phyloP scores from a whole-genome alignment of 1,140 invertebrate genomes.

The Orius insidiosus region DNA sequence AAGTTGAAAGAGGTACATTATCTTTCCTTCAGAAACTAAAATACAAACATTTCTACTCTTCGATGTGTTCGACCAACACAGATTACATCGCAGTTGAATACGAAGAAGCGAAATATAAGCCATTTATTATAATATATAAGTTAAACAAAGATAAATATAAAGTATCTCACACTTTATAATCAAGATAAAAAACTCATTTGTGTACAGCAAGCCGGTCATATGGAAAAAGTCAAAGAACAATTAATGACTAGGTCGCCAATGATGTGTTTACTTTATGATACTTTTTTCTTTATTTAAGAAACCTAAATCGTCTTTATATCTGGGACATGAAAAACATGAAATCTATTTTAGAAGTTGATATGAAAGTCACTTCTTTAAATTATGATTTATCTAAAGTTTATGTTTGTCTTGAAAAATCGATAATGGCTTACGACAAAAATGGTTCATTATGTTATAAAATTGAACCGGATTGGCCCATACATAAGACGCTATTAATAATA shows the following conservation, averaged over 20 bases:
- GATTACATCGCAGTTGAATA: conserved; percentile 6
- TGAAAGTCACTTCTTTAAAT: background rate
- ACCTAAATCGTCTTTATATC: conserved; percentile 1
- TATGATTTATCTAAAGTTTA: conserved; percentile 3
- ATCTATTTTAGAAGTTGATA: background rate
- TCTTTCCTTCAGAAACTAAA: conserved; percentile 1
- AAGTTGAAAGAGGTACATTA: conserved; percentile 6
- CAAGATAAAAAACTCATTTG: background rate
- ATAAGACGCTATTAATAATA: conserved; percentile 7
- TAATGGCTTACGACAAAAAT: conserved; percentile 4
- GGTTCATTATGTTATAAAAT: background rate
- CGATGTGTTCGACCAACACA: conserved; percentile 5
- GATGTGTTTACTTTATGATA: conserved; percentile 4
- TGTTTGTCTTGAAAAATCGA: background rate
- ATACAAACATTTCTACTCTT: conserved; percentile 1
- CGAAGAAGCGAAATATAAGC: background rate
- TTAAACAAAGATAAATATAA: conserved; percentile 6
- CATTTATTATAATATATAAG: conserved; percentile 5
- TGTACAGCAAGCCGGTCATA: background rate
- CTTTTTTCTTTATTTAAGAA: conserved; percentile 4
- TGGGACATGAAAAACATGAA: conserved; percentile 10
- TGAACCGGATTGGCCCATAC: conserved; percentile 3
- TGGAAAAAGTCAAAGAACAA: conserved; percentile 1
- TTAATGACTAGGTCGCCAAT: background rate
- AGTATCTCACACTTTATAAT: conserved; percentile 1